Evolutionary conservation across 1,140 invertebrate species (phyloP).

Genomic region (Drosophila santomea): DNA sequence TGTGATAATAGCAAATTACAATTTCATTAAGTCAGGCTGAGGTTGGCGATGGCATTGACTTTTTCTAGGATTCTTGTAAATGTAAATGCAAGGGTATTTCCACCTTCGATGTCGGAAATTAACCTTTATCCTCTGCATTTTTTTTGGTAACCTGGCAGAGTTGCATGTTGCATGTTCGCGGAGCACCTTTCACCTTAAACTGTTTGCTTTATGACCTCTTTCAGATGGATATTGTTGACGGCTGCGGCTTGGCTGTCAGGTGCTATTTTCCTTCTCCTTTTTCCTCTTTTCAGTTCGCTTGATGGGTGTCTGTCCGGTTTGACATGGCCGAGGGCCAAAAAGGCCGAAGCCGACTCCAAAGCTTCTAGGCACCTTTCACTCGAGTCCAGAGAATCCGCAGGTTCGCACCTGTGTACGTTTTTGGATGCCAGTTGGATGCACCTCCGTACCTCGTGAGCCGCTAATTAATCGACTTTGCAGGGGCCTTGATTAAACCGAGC

Average conservation of each 20-base stretch:
- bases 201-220: constrained; percentile 80
- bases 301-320: constrained; percentile 34
- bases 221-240: constrained; percentile 56
- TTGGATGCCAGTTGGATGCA: background rate
- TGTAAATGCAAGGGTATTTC: constrained; percentile 3
- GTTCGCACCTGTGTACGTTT: constrained; percentile 47
- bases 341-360: background rate
- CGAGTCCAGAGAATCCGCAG: constrained; percentile 3
- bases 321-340: constrained; percentile 40
- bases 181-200: constrained; percentile 80
- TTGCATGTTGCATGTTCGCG: constrained; percentile 54
- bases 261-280: constrained; percentile 23
- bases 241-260: constrained; percentile 52
- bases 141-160: constrained; percentile 7
- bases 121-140: constrained; percentile 1
- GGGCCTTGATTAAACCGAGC: constrained; percentile 69
- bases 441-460: constrained; percentile 48
- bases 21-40: no score
- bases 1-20: no score
- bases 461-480: constrained; percentile 67
- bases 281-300: constrained; percentile 16
- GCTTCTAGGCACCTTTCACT: constrained; percentile 57
- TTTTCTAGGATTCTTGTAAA: background rate
- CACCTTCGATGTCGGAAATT: background rate
- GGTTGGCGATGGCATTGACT: no score